Conservation (phyloP, 2,113 vertebrate species). For the Calcarius ornatus region DNA sequence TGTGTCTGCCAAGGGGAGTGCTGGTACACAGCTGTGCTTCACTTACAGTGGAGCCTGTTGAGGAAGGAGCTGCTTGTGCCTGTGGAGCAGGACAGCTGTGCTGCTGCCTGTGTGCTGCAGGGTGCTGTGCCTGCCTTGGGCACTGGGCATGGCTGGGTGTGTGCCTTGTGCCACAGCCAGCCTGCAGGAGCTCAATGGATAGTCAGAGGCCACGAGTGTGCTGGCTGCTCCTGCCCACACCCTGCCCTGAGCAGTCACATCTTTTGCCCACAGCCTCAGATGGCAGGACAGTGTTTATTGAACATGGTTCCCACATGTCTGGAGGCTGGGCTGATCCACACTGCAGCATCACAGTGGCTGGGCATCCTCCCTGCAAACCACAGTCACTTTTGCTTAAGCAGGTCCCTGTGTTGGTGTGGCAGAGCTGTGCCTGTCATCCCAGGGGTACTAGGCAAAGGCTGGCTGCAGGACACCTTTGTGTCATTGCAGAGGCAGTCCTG, state of each 20-base stretch:
- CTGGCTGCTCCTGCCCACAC: not conserved
- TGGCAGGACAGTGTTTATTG: not conserved
- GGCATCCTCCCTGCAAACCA: not conserved
- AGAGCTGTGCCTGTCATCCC: not conserved
- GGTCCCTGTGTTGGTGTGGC: not conserved
- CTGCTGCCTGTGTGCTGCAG: not conserved
- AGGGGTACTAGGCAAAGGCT: not conserved
- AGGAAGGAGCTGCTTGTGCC: not conserved
- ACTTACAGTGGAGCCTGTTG: not conserved
- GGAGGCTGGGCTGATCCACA: not conserved
- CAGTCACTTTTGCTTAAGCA: not conserved
- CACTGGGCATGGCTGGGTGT: rapidly evolving
- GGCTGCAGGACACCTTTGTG: not conserved
- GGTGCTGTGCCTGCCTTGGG: not conserved
- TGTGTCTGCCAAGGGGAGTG: not conserved
- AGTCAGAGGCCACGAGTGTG: not conserved
- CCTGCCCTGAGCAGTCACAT: not conserved
- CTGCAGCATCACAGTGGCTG: rapidly evolving
- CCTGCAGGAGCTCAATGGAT: rapidly evolving
- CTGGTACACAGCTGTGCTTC: not conserved
- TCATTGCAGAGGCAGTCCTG: not conserved
- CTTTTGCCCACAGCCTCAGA: not conserved
- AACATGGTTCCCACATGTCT: not conserved
- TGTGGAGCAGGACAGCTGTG: not conserved
- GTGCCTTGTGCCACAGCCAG: not conserved